These are phyloP conservation scores for Apomyelois bistriatella DNA, from an alignment of 2,888 invertebrate genomes.

Conservation along the genomic window DNA sequence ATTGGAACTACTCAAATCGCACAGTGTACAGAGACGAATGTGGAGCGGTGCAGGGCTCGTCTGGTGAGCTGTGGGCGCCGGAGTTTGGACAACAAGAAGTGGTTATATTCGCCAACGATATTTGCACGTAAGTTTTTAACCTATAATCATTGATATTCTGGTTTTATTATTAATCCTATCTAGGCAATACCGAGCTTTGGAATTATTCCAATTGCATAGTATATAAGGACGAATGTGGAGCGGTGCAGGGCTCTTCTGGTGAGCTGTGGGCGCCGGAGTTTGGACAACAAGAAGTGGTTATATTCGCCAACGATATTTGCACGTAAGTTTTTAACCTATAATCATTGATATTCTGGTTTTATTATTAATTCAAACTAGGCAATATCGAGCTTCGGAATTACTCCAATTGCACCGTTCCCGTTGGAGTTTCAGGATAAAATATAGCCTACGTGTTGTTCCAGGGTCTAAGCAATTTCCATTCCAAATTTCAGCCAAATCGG, in stretches of 20 bases:
- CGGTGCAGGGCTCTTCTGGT: constrained; percentile 86
- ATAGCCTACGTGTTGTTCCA: too few relatives aligned
- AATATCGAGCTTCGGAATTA: too few relatives aligned
- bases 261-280: constrained; percentile 89
- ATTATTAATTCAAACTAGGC: too few relatives aligned
- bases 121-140: constrained; percentile 87
- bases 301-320: constrained; percentile 90
- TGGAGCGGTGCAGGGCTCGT: constrained; percentile 84
- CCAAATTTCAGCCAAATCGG: too few relatives aligned
- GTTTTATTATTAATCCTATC: too few relatives aligned
- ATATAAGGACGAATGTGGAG: constrained; percentile 83
- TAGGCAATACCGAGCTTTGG: constrained; percentile 73
- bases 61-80: constrained; percentile 91
- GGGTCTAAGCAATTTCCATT: too few relatives aligned
- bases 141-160: too few relatives aligned
- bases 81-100: constrained; percentile 77
- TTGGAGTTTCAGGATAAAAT: too few relatives aligned
- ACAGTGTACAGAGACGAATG: constrained; percentile 83
- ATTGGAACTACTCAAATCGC: constrained; percentile 83
- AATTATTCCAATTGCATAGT: constrained; percentile 77
- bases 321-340: constrained; percentile 30
- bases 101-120: constrained; percentile 86
- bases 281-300: constrained; percentile 75
- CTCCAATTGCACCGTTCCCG: too few relatives aligned
- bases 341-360: too few relatives aligned